These are phyloP conservation scores for Oceanodroma tethys DNA, from an alignment of 2,113 vertebrate species.

Conservation along the genomic window DNA sequence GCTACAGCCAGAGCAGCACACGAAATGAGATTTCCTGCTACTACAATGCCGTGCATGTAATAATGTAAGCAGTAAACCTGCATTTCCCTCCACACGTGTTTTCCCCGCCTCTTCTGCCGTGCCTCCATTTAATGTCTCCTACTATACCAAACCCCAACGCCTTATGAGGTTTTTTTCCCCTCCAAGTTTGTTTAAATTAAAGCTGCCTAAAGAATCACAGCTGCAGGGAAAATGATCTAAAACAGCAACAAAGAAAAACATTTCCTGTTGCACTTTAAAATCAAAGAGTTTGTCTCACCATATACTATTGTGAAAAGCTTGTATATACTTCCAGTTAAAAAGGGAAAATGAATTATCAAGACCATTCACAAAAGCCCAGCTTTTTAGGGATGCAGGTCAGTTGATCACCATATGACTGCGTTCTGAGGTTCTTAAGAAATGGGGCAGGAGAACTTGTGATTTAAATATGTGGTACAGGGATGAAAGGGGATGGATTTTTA, in stretches of 20 bases:
- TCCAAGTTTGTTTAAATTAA: background rate
- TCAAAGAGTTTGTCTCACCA: background rate
- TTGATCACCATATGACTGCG: background rate
- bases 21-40: background rate
- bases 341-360: background rate
- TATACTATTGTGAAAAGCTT: background rate
- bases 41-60: background rate
- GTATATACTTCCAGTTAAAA: background rate
- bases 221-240: background rate
- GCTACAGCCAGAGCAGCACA: background rate
- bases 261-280: background rate
- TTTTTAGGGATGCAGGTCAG: background rate
- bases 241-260: background rate
- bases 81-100: background rate
- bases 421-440: background rate
- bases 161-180: rapidly evolving
- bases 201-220: background rate
- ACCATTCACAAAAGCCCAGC: background rate
- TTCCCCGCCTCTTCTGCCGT: background rate
- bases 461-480: background rate
- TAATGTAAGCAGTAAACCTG: background rate
- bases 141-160: background rate
- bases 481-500: background rate
- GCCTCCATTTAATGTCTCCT: background rate
- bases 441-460: background rate